These are phyloP conservation scores for Lineus longissimus DNA, from an alignment of 1,140 invertebrate genomes.

Conservation along the genomic window DNA sequence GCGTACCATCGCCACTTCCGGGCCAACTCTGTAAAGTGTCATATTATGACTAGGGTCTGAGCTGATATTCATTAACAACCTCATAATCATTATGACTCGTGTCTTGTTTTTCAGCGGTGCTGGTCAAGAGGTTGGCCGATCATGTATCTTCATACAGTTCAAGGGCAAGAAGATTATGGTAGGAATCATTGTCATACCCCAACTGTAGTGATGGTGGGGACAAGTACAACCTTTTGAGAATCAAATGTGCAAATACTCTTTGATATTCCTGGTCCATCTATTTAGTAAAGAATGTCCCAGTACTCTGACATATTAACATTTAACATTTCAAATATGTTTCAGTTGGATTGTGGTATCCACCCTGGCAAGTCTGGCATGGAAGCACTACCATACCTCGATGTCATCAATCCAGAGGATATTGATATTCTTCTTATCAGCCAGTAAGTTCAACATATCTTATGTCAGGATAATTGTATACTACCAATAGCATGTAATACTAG, in stretches of 20 bases:
- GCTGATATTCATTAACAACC: too few relatives aligned
- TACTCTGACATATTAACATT: not conserved
- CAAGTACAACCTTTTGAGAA: not conserved
- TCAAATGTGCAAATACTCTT: not conserved
- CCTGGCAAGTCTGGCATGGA: slow-evolving; percentile 96
- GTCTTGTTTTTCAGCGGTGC: slow-evolving; percentile 64
- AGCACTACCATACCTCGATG: slow-evolving; percentile 94
- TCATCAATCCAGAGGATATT: slow-evolving; percentile 95
- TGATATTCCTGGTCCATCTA: not conserved
- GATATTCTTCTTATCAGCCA: slow-evolving; percentile 95
- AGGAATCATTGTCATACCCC: slow-evolving; percentile 30
- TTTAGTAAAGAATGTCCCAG: not conserved
- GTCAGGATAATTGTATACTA: slow-evolving; percentile 6
- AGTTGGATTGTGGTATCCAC: slow-evolving; percentile 97
- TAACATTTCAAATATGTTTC: slow-evolving; percentile 17
- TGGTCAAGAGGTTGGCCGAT: slow-evolving; percentile 98
- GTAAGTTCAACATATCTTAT: slow-evolving; percentile 59
- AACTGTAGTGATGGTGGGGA: not conserved
- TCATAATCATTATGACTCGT: not conserved
- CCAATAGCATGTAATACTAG: not conserved
- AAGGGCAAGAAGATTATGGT: slow-evolving; percentile 99
- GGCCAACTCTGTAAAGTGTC: too few relatives aligned
- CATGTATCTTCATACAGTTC: slow-evolving; percentile 97
- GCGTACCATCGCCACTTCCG: too few relatives aligned
- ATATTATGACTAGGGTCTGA: too few relatives aligned